phyloP scores from a whole-genome alignment of 1,140 invertebrate genomes.

The Chrysoperla carnea region DNA sequence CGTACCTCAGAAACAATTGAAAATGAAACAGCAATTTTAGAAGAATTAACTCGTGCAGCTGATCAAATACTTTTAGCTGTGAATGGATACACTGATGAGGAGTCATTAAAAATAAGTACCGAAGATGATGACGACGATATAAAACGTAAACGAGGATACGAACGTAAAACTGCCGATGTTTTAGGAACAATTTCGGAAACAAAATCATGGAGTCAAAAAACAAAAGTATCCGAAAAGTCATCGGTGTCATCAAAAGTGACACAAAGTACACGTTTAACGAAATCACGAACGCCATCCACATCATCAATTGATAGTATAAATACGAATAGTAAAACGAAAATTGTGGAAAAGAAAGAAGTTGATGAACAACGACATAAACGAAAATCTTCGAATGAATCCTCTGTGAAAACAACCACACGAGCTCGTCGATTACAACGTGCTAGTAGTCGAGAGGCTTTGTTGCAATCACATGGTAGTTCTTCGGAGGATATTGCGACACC shows the following conservation, averaged over 20 bases:
- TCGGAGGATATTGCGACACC: constrained; percentile 26
- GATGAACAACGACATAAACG: constrained; percentile 6
- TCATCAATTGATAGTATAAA: constrained; percentile 25
- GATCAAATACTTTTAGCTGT: constrained; percentile 30
- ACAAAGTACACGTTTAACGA: constrained; percentile 4
- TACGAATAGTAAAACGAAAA: constrained; percentile 9
- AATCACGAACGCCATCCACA: constrained; percentile 17
- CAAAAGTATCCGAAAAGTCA: constrained; percentile 4
- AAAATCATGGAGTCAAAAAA: constrained; percentile 18
- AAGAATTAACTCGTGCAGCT: constrained; percentile 30
- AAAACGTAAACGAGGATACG: neutral
- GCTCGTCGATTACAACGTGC: constrained; percentile 26
- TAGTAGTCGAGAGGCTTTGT: constrained; percentile 25
- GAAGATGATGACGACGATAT: constrained; percentile 14
- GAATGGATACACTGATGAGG: constrained; percentile 30
- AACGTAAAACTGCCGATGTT: neutral
- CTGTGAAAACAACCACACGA: constrained; percentile 16
- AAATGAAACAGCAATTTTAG: constrained; percentile 21
- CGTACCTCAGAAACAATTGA: neutral
- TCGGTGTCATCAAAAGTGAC: constrained; percentile 2
- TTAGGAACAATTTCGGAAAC: constrained; percentile 25
- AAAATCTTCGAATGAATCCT: constrained; percentile 9
- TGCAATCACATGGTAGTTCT: constrained; percentile 25
- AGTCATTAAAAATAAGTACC: constrained; percentile 16
- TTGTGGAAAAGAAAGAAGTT: constrained; percentile 10